Conservation (phyloP, 92 coral and sea anemone species). For the Actinostola sp. region DNA sequence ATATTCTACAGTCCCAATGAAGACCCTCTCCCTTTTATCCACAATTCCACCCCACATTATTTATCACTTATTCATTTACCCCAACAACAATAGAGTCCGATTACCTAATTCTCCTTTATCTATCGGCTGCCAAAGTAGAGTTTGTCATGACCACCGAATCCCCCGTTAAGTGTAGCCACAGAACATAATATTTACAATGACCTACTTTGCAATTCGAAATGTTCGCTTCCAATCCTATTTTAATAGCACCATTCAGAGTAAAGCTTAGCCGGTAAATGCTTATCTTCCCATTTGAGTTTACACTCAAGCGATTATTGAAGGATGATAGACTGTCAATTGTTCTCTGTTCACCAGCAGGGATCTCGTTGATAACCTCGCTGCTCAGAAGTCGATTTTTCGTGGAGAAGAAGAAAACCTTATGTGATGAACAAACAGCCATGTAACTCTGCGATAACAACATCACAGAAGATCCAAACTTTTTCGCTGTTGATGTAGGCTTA, state of each 20-base stretch:
- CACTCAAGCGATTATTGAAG: slow-evolving; percentile 27
- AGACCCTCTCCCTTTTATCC: too few species aligned
- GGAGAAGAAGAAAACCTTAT: slow-evolving; percentile 71
- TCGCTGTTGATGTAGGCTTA: slow-evolving; percentile 64
- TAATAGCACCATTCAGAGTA: background rate
- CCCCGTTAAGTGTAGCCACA: slow-evolving; percentile 67
- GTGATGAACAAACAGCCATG: slow-evolving; percentile 63
- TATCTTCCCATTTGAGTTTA: slow-evolving; percentile 19
- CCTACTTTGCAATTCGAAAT: slow-evolving; percentile 7
- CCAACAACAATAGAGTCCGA: too few species aligned
- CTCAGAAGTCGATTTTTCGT: slow-evolving; percentile 1
- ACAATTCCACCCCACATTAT: too few species aligned
- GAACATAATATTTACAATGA: slow-evolving; percentile 37
- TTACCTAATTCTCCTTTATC: too few species aligned
- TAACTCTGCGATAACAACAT: slow-evolving; percentile 55
- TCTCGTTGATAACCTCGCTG: slow-evolving; percentile 1
- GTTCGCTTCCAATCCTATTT: background rate
- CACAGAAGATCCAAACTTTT: slow-evolving; percentile 76
- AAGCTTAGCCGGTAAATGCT: slow-evolving; percentile 14
- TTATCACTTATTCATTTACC: too few species aligned
- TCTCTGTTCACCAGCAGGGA: background rate
- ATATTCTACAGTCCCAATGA: too few species aligned
- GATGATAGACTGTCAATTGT: slow-evolving; percentile 39
- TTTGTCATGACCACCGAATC: slow-evolving; percentile 40
- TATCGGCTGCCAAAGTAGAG: slow-evolving; percentile 49